These are phyloP conservation scores for Idris sp. DNA, from an alignment of 1,140 invertebrate species.

Conservation along the genomic window DNA sequence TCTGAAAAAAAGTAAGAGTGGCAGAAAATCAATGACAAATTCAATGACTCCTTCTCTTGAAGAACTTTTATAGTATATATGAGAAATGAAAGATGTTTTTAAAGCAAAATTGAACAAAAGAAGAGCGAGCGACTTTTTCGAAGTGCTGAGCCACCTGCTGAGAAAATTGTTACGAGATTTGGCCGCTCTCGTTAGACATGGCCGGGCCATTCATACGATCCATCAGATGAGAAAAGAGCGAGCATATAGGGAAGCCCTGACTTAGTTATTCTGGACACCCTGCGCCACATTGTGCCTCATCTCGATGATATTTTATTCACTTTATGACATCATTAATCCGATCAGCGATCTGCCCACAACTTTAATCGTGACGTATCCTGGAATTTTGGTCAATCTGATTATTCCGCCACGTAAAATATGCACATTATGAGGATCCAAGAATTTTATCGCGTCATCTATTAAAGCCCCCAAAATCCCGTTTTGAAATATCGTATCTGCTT, in stretches of 20 bases:
- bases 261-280: constrained; percentile 48
- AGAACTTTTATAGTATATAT: no score
- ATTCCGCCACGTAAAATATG: constrained; percentile 72
- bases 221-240: constrained; percentile 67
- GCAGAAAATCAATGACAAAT: constrained; percentile 18
- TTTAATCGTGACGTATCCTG: constrained; percentile 72
- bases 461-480: constrained; percentile 48
- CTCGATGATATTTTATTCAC: constrained; percentile 74
- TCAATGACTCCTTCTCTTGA: constrained; percentile 3
- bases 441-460: constrained; percentile 61
- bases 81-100: constrained; percentile 34
- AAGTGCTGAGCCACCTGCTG: constrained; percentile 71
- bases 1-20: no score
- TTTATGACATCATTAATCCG: constrained; percentile 77
- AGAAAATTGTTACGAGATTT: constrained; percentile 67
- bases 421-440: constrained; percentile 65
- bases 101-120: constrained; percentile 50
- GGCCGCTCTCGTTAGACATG: constrained; percentile 55
- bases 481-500: constrained; percentile 35
- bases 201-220: constrained; percentile 75
- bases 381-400: constrained; percentile 67
- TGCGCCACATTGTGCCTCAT: constrained; percentile 67
- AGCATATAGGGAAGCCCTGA: constrained; percentile 43
- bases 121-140: constrained; percentile 47
- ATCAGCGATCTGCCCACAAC: constrained; percentile 69